Conservation (phyloP, 2,797 vertebrate species). For the Enteromius viviparus region DNA sequence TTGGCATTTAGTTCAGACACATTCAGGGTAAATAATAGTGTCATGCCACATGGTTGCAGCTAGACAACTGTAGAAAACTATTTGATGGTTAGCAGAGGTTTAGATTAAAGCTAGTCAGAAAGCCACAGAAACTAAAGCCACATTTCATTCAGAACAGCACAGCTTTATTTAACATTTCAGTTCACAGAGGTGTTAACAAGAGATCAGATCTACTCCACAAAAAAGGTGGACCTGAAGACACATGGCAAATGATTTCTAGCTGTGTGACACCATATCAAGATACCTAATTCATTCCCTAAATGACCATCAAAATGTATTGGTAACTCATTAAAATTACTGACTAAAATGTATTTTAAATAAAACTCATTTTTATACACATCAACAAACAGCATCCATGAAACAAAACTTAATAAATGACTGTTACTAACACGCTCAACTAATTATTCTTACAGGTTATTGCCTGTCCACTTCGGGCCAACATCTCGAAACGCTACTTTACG, state of each 20-base stretch:
- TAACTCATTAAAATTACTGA: conserved; percentile 41
- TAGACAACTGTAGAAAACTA: not conserved
- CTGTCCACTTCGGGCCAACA: conserved; percentile 30
- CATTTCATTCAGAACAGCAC: conserved; percentile 61
- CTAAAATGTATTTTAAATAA: conserved; percentile 56
- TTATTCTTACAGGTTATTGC: conserved; percentile 43
- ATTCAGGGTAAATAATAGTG: not conserved
- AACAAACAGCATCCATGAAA: conserved; percentile 66
- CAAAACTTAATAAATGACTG: conserved; percentile 64
- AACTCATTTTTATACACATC: conserved; percentile 47
- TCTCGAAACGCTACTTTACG: conserved; percentile 52
- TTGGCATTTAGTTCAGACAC: not conserved
- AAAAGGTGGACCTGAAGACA: conserved; percentile 50
- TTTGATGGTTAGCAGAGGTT: not conserved
- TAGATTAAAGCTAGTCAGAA: conserved; percentile 12
- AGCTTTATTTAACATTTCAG: conserved; percentile 71
- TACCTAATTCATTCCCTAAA: conserved; percentile 51
- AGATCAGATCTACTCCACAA: conserved; percentile 54
- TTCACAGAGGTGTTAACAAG: conserved; percentile 63
- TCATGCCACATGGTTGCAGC: not conserved
- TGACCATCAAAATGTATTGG: conserved; percentile 39
- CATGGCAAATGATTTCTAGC: conserved; percentile 54
- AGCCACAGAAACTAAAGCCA: not conserved
- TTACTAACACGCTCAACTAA: conserved; percentile 64
- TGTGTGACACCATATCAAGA: conserved; percentile 41